Base-by-base conservation (phyloP, 2,113 vertebrate species). In the Aphyosemion australe region DNA sequence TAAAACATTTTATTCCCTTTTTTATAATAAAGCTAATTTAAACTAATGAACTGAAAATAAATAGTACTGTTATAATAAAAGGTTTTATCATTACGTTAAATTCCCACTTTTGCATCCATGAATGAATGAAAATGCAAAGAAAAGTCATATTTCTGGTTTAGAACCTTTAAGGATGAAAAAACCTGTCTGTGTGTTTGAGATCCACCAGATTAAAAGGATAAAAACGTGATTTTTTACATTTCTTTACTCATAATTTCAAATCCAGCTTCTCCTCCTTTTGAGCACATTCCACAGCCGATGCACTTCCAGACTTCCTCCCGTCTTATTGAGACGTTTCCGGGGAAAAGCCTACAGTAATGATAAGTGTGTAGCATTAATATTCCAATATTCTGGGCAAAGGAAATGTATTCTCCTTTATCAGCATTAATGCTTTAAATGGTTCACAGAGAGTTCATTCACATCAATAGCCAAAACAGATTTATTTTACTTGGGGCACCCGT, bases 401-500 rank as follows among this genome's bases (percentile, higher is more conserved):
- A 61, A 82, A 80, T 48, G 8, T n/a, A 68, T 84, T 72, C 76
- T 72, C 43, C 67, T 78, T 82, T 85, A 87, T 87, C 86, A 86
- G 70, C 74, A 84, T 80, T 69, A 70, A 77, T 74, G 79, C 76
- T 77, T 79, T 64, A 63, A 80, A 84, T 75, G 78, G 84, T 90
- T 92, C 89, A 86, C 76, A 53, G 65, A 82, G 72, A 88, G 89
- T 90, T 90, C 83, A 88, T 76, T 88, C 88, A 80, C 81, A 84
- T 85, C 86, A 85, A 86, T 82, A 71, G 80, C 72, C 77, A 84
- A 86, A 78, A 87, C 72, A 84, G 78, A 90, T 92, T 89, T 90
- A 89, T 86, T 90, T 88, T 91, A 83, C 89, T 85, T 79, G 82
- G 88, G 88, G 91, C 82, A 84, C 81, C 74, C 76, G 83, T 69